Evolutionary conservation across 2,113 vertebrate genomes (phyloP).

Genomic region (western clawed frog (Xenopus tropicalis)): UCB_Xtro_10.0 CM004444.2:36165001-36165500

Average conservation of each 20-base stretch:
- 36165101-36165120: not conserved
- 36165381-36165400: not conserved
- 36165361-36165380: not conserved
- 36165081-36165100: not conserved
- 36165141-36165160: constrained; percentile 5
- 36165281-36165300: not conserved
- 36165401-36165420: not conserved
- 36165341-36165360: not conserved
- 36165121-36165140: constrained; percentile 1
- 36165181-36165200: not conserved
- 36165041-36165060: too few species aligned
- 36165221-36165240: constrained; percentile 1
- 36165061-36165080: too few species aligned
- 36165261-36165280: not conserved
- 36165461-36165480: not conserved
- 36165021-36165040: too few species aligned
- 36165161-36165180: not conserved
- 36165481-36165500: not conserved
- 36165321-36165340: not conserved
- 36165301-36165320: not conserved
- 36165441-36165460: not conserved
- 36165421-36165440: not conserved
- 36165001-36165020: not conserved
- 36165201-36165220: not conserved
- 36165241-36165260: not conserved